Evolutionary conservation across 2,888 invertebrate species (phyloP), one percentile per base, ranked within the genome.

Genomic region (Drosophila planitibia): DNA sequence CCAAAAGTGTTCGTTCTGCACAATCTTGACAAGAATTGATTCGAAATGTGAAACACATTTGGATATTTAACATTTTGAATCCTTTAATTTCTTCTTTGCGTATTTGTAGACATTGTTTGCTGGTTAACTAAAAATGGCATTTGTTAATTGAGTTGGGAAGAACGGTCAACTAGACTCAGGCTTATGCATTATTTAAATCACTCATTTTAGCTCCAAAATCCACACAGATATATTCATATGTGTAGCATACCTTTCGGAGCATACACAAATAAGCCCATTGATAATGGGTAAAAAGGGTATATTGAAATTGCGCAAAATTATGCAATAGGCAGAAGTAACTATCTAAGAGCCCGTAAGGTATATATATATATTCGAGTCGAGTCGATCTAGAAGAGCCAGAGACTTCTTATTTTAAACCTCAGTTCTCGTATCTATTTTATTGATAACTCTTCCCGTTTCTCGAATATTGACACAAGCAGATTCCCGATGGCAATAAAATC

Each of bases 241-340:
- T 39, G 14, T 60, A 35, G 60, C 53, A 60, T 60, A 52, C 53
- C 51, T 52, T 60, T 51, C 10, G 4, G 52, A 6, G 53, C 53
- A 35, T 4, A 16, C 33, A 28, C 19, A 2, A 16, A 16, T 47
- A 44, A 2, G 2, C 22, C 41, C 22, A 12, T 22, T 22, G 5
- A 12, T 22, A 12, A 22, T 25, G 1, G 16, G 2, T 0, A 14
- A 35, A 4, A 35, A 2, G 5, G 35, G 35, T 35, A 16, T 35
- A 35, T 14, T 35, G 14, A 35, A 35, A 16, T 14, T 35, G 35
- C 5, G 35, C 14, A 5, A 35, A 14, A 5, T 14, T 35, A 14
- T 14, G 35, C 12, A 35, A 35, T 4, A 35, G 35, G 0, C 35
- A 5, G 0, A 14, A 12, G 33, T 4, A 10, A 10, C 33, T 33